Percentiles rank a stretch among this genome's conserved stretches.
Conservation (phyloP, 1,140 invertebrate species). For the Sycophila sp. region DNA sequence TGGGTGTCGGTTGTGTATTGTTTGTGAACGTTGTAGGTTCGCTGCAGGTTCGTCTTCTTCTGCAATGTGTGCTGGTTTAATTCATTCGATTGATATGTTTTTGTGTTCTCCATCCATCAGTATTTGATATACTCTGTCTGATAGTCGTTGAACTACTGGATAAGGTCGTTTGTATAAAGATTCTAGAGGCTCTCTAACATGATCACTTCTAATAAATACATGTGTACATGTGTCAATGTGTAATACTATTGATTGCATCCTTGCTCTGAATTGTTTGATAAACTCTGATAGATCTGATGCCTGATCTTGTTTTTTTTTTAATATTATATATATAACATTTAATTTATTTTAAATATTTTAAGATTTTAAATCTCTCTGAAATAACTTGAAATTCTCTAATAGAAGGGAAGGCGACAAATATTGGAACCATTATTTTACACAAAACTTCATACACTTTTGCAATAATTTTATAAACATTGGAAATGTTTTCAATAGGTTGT, state of each 20-base stretch:
- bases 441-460: too few relatives aligned
- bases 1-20: neutral
- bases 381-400: too few relatives aligned
- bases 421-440: too few relatives aligned
- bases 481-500: too few relatives aligned
- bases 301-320: too few relatives aligned
- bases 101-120: neutral
- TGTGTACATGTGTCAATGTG: neutral
- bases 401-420: too few relatives aligned
- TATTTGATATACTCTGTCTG: neutral
- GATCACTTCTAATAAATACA: neutral
- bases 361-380: too few relatives aligned
- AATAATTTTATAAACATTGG: too few relatives aligned
- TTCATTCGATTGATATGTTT: neutral
- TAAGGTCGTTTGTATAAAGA: neutral
- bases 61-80: neutral
- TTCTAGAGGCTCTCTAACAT: neutral
- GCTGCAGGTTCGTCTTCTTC: neutral
- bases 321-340: too few relatives aligned
- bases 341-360: too few relatives aligned
- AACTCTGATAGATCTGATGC: neutral
- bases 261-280: neutral
- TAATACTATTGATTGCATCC: conserved; percentile 12
- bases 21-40: neutral
- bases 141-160: neutral